Conservation (phyloP, 2,888 invertebrate genomes). For the Phortica magna region DNA sequence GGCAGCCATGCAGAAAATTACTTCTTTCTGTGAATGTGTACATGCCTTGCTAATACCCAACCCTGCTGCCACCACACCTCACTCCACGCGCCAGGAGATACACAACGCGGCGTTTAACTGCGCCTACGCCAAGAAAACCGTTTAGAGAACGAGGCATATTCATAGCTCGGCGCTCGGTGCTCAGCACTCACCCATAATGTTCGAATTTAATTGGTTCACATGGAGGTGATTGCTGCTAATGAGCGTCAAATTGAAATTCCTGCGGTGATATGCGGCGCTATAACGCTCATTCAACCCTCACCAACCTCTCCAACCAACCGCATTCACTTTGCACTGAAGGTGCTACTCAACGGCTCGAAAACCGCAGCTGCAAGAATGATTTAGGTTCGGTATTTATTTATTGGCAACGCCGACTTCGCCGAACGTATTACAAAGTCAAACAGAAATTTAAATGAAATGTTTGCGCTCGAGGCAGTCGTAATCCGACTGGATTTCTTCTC, state of each 20-base stretch:
- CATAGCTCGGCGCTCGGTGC: not conserved
- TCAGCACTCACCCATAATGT: not conserved
- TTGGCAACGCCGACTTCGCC: not conserved
- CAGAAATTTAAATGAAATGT: constrained; percentile 21
- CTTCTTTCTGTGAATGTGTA: constrained; percentile 51
- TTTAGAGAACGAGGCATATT: constrained; percentile 39
- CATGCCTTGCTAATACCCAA: too few relatives aligned
- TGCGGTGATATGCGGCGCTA: constrained; percentile 28
- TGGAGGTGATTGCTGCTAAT: constrained; percentile 60
- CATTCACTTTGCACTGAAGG: not conserved
- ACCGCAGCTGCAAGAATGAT: not conserved
- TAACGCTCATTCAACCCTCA: not conserved
- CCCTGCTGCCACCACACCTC: too few relatives aligned
- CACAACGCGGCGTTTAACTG: constrained; percentile 29
- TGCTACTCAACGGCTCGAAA: not conserved
- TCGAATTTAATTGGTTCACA: constrained; percentile 13
- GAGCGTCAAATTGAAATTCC: constrained; percentile 67
- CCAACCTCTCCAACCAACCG: not conserved
- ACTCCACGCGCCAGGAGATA: not conserved
- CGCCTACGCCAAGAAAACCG: constrained; percentile 40
- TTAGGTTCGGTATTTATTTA: not conserved
- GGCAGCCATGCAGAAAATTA: constrained; percentile 67
- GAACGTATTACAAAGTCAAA: constrained; percentile 17
- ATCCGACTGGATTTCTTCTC: constrained; percentile 4
- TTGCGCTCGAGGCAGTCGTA: constrained; percentile 5